These are phyloP conservation scores for Hassar affinis DNA, from an alignment of 2,113 vertebrate species.

Conservation along the genomic window DNA sequence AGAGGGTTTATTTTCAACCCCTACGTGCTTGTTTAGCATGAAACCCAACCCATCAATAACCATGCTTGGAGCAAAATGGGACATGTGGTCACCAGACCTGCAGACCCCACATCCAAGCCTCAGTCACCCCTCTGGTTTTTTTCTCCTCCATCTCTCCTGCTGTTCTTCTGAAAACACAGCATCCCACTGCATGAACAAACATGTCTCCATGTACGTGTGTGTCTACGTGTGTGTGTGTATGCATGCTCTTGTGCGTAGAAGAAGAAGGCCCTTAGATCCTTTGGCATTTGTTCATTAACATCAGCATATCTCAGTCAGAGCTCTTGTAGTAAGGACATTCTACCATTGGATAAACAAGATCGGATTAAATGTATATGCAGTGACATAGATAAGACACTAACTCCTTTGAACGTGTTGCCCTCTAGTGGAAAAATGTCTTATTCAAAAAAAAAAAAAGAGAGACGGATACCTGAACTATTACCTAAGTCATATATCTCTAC, in stretches of 20 bases:
- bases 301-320: background rate
- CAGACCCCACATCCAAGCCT: slow-evolving; percentile 40
- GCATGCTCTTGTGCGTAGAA: slow-evolving; percentile 53
- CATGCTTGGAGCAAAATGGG: slow-evolving; percentile 57
- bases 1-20: slow-evolving; percentile 66
- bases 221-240: slow-evolving; percentile 37
- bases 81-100: slow-evolving; percentile 77
- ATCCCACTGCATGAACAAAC: slow-evolving; percentile 69
- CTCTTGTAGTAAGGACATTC: slow-evolving; percentile 6
- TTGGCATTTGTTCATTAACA: slow-evolving; percentile 6
- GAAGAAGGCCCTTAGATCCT: slow-evolving; percentile 18
- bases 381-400: slow-evolving; percentile 44
- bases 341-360: slow-evolving; percentile 14
- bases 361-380: background rate
- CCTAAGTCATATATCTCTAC: background rate
- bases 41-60: slow-evolving; percentile 63
- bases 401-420: slow-evolving; percentile 66
- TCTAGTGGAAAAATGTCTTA: slow-evolving; percentile 58
- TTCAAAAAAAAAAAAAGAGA: background rate
- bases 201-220: slow-evolving; percentile 63
- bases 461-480: background rate
- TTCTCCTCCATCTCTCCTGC: slow-evolving; percentile 53
- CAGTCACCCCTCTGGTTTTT: background rate
- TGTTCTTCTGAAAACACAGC: slow-evolving; percentile 63
- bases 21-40: slow-evolving; percentile 63